Evolutionary conservation across 1,140 invertebrate species (phyloP).

Genomic region (Drosophila santomea): DNA sequence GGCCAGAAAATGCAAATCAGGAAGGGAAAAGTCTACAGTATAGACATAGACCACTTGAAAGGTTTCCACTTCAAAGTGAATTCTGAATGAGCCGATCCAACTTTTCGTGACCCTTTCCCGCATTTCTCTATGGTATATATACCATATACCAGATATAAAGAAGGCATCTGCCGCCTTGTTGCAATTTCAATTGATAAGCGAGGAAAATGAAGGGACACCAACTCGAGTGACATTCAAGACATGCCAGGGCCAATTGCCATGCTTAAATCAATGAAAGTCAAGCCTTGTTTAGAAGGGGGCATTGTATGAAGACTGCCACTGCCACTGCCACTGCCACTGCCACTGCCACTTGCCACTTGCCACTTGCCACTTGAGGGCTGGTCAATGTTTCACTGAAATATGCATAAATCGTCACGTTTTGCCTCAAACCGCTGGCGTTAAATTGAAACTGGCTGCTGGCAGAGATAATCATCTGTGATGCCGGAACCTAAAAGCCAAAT

Average conservation of each 20-base stretch:
- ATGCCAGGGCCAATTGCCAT: constrained; percentile 38
- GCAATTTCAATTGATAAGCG: constrained; percentile 71
- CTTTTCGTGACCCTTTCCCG: constrained; percentile 27
- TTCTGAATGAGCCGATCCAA: constrained; percentile 28
- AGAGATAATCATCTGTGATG: constrained; percentile 19
- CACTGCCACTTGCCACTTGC: constrained; percentile 27
- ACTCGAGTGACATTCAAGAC: constrained; percentile 66
- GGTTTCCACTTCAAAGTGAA: constrained; percentile 75
- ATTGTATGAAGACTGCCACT: not conserved
- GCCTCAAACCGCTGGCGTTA: constrained; percentile 35
- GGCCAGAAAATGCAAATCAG: constrained; percentile 61
- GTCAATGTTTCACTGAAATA: constrained; percentile 36
- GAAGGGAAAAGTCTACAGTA: constrained; percentile 15
- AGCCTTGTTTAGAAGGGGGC: constrained; percentile 26
- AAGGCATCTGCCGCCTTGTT: constrained; percentile 58
- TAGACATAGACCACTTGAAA: constrained; percentile 71
- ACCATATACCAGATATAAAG: constrained; percentile 20
- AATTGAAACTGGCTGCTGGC: constrained; percentile 25
- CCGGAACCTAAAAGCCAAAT: not conserved
- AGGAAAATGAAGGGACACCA: constrained; percentile 10
- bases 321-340: constrained; percentile 6
- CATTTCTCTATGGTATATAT: constrained; percentile 23
- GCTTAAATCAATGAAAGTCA: constrained; percentile 49
- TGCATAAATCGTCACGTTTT: constrained; percentile 52
- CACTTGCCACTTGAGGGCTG: constrained; percentile 32